phyloP scores from a whole-genome alignment of 2,888 invertebrate species.

The Acleris literana region DNA sequence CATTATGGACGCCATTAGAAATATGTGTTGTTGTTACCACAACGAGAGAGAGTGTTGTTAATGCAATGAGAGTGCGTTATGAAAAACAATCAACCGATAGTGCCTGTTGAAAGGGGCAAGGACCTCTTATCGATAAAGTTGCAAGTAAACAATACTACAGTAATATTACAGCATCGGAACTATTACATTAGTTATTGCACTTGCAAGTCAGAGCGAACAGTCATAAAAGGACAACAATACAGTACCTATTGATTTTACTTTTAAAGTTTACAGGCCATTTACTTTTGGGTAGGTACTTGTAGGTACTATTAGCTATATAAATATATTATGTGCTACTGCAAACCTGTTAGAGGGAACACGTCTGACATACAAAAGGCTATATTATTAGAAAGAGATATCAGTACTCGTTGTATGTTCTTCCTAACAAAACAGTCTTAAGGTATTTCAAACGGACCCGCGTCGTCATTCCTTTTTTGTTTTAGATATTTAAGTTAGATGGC shows the following conservation, averaged over 20 bases:
- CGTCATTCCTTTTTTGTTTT: no score
- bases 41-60: no score
- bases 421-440: no score
- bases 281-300: neutral
- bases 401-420: no score
- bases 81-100: slow-evolving; percentile 16
- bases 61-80: slow-evolving; percentile 16
- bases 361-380: no score
- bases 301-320: no score
- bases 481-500: no score
- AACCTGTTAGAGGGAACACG: no score
- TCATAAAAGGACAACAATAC: neutral
- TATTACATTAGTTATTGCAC: neutral
- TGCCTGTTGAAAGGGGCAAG: slow-evolving; percentile 25
- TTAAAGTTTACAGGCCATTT: neutral
- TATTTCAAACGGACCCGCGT: no score
- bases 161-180: neutral
- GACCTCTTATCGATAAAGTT: slow-evolving; percentile 28
- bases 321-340: no score
- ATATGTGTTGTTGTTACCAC: slow-evolving; percentile 5
- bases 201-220: neutral
- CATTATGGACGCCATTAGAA: neutral
- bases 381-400: no score
- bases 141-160: neutral
- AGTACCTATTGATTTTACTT: neutral